Evolutionary conservation across 2,797 vertebrate species (phyloP), one percentile per base, ranked within the genome.

Genomic region (Amniataba percoides): DNA sequence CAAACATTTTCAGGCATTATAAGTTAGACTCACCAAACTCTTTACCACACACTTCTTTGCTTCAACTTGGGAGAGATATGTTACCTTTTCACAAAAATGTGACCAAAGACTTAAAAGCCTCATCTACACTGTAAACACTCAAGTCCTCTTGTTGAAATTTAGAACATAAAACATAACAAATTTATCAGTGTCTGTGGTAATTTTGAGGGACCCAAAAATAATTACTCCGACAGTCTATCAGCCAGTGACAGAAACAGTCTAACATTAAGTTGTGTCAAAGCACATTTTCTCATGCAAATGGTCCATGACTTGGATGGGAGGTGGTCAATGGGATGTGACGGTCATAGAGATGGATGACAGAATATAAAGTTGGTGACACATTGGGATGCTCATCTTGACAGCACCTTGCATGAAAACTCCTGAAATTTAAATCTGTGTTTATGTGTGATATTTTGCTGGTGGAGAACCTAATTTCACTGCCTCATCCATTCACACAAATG

Each of bases 381-480:
- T 16, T 18, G 40, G 27, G 27, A 42, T 4, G 11, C 27, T 57
- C 23, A 63, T 43, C 6, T 69, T 40, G 40, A 34, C 52, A 15
- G 12, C 0, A 8, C 45, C 10, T 19, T 7, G 3, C 21, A 52
- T 23, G 40, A 39, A 66, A 5, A 53, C 8, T 23, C 23, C 31
- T 39, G 7, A n/a, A 39, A 58, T 39, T 5, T 11, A 19, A 59
- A 34, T 34, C 19, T 68, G 3, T 12, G 31, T 63, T 63, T 48
- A 42, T 1, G 1, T 53, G 27, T 56, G 49, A 49, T 31, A 9
- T 71, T 48, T 42, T 25, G 55, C 25, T 61, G 16, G 34, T 25
- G 3, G 12, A 45, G 36, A 66, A 71, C 66, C 61, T 14, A 31
- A 31, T 60, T 80, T 55, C 9, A 8, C 48, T 55, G 11, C 40